Evolutionary conservation across 2,797 vertebrate genomes (phyloP).

Genomic region (Sus cebifrons): DNA sequence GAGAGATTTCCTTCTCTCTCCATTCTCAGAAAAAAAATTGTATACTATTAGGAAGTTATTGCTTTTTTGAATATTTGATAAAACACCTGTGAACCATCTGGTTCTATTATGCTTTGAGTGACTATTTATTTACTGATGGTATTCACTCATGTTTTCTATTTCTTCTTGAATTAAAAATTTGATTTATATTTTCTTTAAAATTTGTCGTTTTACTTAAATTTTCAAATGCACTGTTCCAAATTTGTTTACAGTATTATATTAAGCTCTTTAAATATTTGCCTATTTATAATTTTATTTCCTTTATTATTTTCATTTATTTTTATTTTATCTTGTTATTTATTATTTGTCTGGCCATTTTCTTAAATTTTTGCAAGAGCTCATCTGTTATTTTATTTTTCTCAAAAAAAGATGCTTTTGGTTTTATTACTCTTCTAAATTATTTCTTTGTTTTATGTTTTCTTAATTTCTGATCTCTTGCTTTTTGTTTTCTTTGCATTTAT

Average conservation of each 20-base stretch:
- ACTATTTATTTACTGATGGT: background rate
- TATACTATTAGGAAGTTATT: background rate
- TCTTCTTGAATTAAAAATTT: slow-evolving; percentile 24
- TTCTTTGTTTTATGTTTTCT: background rate
- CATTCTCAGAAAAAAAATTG: background rate
- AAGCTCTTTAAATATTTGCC: background rate
- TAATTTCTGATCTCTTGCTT: background rate
- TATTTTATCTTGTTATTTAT: background rate
- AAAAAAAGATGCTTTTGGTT: background rate
- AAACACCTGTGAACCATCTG: background rate
- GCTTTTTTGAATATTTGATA: slow-evolving; percentile 18
- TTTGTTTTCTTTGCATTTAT: background rate
- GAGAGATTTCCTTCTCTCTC: background rate
- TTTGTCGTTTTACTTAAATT: slow-evolving; percentile 34
- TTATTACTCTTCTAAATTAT: background rate
- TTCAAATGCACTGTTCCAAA: background rate
- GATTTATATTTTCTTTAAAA: slow-evolving; percentile 39
- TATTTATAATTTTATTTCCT: background rate
- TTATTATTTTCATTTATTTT: background rate
- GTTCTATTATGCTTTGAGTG: background rate
- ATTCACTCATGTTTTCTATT: background rate
- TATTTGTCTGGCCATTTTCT: background rate
- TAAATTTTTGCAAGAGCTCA: background rate
- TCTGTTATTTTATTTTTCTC: background rate
- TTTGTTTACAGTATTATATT: background rate